Base-by-base conservation (phyloP, 2,113 vertebrate species). In the Campylorhamphus procurvoides region DNA sequence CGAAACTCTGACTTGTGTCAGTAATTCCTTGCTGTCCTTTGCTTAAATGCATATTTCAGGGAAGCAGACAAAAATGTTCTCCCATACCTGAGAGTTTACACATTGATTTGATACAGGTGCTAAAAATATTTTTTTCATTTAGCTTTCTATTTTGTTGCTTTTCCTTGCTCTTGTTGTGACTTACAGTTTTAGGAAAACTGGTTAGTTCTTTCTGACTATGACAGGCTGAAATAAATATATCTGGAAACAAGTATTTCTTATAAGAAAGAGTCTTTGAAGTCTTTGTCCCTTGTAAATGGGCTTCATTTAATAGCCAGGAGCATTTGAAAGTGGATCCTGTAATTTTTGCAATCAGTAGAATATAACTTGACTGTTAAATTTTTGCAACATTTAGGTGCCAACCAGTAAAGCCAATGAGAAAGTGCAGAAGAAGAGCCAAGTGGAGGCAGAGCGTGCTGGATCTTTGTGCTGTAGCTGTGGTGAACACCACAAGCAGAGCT, bases 371-470 rank as follows among this genome's bases (percentile, higher is more conserved):
- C 46, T 66, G 7, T n/a, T 37, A 24, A 8, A 47, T 80, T 80
- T 72, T 18, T 37, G 23, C 37, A 75, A 23, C 16, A 8, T 40
- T 35, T 37, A 5, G 28, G 16, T 55, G 50, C 52, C 33, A 69
- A 28, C 3, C 20, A 40, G 56, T 35, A 55, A 35, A 66, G 62
- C 37, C 3, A 13, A 9, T 56, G 56, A 44, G 39, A n/a, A 74
- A 22, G 13, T 10, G 39, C 2, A 8, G 12, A 23, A 20, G 12
- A 35, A 69, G 28, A 69, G 44, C 10, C 27, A 27, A 25, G 31
- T 0, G 4, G 44, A 58, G 56, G 18, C 72, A 44, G 72, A 24
- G 5, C 0, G 3, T 53, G 53, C 18, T 4, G 47, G 29, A 8
- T 28, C 29, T 69, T 10, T 8, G 19, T 69, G 44, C 73, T 39